These are phyloP conservation scores for Coptodon bakossiorum DNA, from an alignment of 2,113 vertebrate species.

Conservation along the genomic window DNA sequence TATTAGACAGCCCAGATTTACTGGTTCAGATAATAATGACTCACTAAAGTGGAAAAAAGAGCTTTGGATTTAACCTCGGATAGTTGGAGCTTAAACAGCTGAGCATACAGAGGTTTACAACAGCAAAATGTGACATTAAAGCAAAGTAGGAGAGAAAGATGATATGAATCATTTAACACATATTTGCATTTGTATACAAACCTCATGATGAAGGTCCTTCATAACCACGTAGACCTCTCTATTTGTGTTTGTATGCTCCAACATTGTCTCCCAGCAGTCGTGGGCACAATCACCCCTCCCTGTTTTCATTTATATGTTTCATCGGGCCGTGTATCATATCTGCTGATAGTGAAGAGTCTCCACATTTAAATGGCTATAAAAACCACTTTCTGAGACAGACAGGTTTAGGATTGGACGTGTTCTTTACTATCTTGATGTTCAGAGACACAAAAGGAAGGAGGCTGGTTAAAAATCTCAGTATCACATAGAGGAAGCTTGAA, in stretches of 20 bases:
- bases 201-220: background rate
- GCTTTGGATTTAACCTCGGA: background rate
- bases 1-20: background rate
- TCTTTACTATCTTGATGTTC: background rate
- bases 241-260: background rate
- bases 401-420: background rate
- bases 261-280: background rate
- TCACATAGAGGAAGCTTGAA: background rate
- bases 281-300: too few relatives aligned
- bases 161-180: fast-evolving
- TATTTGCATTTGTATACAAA: background rate
- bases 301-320: background rate
- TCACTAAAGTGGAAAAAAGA: background rate
- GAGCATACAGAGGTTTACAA: background rate
- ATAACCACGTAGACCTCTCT: background rate
- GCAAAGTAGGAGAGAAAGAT: background rate
- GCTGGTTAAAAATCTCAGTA: background rate
- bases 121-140: background rate
- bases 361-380: background rate
- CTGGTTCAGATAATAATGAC: background rate
- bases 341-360: background rate
- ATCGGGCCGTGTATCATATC: background rate
- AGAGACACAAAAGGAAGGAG: background rate
- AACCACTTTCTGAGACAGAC: background rate
- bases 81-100: background rate